Evolutionary conservation across 2,888 invertebrate species (phyloP), one percentile per base, ranked within the genome.

Genomic region (Meiosimyza platycephala): DNA sequence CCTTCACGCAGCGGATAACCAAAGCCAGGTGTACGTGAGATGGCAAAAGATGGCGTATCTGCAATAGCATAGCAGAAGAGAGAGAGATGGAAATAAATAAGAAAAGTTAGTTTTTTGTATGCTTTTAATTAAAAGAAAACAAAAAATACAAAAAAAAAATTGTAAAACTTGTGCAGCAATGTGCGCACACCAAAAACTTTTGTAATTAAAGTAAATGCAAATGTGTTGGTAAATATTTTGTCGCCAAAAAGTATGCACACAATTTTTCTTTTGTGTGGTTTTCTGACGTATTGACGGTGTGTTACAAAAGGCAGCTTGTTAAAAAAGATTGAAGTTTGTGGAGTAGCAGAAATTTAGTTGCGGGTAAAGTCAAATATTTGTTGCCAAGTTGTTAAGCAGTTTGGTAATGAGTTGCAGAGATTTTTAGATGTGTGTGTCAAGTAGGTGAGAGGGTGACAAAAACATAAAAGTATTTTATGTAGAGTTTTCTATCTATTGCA

Each of bases 21-120:
- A 87, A 96, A 97, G 66, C 95, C 96, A n/a, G 96, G 96, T 88
- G 94, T 93, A 79, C 96, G 92, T 76, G 95, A 95, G 87, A 96
- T 96, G 84, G 94, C 94, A 88, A 97, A 97, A 77, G 96, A 95
- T 66, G 96, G 96, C 69, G 95, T 94, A 88, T 96, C 96, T 96
- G 90, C 72, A 89, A 89, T 77, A 76, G 48, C 15, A 51, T 47
- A 40, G 64, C 12, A 47, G 50, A 51, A 22, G 48, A 62, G 57
- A n/a, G 28, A 57, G 57, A 4, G 57, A 57, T 4, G 18, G n/a
- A 57, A 57, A 57, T 22, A 57, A 18, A 18, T 57, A 28, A 57
- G 18, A 12, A 15, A 12, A 28, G 57, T 57, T 18, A 22, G 57
- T 57, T 57, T 18, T 57, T 57, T 57, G 18, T 57, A n/a, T 57